Base-by-base conservation (phyloP, 2,113 vertebrate genomes). In the Tachuris rubrigastra region DNA sequence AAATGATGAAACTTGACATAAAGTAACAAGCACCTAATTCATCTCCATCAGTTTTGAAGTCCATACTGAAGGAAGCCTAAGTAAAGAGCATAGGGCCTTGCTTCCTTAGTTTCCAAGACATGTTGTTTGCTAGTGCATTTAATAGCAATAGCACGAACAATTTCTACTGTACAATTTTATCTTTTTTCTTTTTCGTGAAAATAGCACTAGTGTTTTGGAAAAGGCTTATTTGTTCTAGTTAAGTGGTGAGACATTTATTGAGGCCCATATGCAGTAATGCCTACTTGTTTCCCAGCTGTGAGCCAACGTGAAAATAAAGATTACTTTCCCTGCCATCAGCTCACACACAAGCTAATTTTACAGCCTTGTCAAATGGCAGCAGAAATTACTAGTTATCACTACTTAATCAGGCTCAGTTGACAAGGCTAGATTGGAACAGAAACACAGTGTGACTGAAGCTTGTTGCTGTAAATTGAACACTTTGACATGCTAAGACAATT, bases 311-410 rank as follows among this genome's bases (percentile, higher is more conserved):
- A 59, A 96, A 83, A 62, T 62, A 86, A 63, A 93, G 68, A 90
- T 96, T 95, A 37, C 68, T 86, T 84, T 58, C 41, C 52, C 25
- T 55, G 53, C 58, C 41, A 55, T 94, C 87, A 75, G 8, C 60
- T 94, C 20, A 49, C 35, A 71, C 73, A 47, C 72, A 74, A 79
- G 93, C 81, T 96, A 96, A 97, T 96, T 97, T 97, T 96, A 76
- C 76, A 93, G 80, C 86, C 69, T 80, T 97, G 96, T 97, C 96
- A 97, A 93, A 95, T 77, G 87, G 90, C 93, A 95, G 81, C 83
- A 96, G 91, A 97, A 97, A 97, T 98, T 96, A 95, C 87, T 67
- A 86, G 74, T 97, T 98, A 98, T 97, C 95, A 72, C 69, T 95
- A 46, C 85, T 96, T 97, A 97, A 97, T 98, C 96, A 90, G 97